Percentiles rank a stretch among this genome's conserved stretches.
Evolutionary conservation across 2,888 invertebrate genomes (phyloP).

Genomic region (Coenonympha glycerion): DNA sequence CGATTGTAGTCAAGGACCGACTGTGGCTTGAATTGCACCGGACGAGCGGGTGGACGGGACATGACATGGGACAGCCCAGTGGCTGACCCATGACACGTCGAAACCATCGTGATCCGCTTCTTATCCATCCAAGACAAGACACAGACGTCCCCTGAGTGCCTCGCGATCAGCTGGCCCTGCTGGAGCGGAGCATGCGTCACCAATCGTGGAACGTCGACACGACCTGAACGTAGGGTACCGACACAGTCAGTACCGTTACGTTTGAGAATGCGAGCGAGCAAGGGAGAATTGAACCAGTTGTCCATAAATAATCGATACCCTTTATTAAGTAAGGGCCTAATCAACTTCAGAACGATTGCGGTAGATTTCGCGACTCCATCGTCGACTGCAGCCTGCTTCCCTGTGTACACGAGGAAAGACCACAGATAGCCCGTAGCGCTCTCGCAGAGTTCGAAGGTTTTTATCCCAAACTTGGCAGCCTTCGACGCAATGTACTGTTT

Average conservation of each 20-base stretch:
- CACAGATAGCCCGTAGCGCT: slow-evolving; percentile 23
- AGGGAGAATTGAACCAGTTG: not conserved
- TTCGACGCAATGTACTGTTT: not conserved
- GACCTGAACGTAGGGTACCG: not conserved
- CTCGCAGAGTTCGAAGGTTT: slow-evolving; percentile 22
- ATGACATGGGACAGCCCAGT: not conserved
- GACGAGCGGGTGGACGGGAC: not conserved
- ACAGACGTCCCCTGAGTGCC: not conserved
- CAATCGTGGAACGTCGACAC: not conserved
- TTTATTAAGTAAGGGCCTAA: not conserved
- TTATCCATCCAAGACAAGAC: not conserved
- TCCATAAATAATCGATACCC: not conserved
- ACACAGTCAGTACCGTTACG: not conserved
- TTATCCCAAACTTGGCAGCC: slow-evolving; percentile 17
- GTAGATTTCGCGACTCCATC: not conserved
- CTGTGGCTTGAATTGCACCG: not conserved
- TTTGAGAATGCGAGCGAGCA: not conserved
- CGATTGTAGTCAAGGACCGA: not conserved
- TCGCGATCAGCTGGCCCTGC: not conserved
- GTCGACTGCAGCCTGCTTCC: not conserved
- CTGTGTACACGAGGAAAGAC: slow-evolving; percentile 15
- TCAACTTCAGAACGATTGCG: not conserved
- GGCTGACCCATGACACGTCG: not conserved
- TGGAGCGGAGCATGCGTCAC: not conserved
- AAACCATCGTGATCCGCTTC: not conserved